Percentiles rank a stretch among this genome's conserved stretches.
Conservation (phyloP, 2,888 invertebrate genomes). For the Linhomoeus sp. region DNA sequence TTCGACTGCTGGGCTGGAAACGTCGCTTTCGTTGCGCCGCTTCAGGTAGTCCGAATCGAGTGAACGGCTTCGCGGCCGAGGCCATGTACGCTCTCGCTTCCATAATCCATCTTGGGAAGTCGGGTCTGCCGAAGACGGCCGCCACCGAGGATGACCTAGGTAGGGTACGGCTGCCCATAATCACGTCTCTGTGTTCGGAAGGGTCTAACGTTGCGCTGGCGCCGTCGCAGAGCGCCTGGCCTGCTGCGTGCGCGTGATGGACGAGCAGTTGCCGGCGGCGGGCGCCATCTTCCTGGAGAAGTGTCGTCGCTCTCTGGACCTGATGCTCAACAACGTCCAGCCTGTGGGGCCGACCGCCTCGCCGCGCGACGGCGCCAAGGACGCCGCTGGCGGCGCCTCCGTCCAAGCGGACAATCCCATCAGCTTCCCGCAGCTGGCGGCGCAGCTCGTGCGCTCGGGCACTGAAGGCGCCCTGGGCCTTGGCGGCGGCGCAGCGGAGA, state of each 20-base stretch:
- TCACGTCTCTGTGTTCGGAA: too few relatives aligned
- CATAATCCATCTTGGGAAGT: constrained; percentile 64
- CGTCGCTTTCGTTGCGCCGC: too few relatives aligned
- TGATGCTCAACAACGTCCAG: constrained; percentile 44
- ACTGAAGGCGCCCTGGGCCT: constrained; percentile 35
- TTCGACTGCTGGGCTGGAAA: too few relatives aligned
- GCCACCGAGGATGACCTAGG: constrained; percentile 92
- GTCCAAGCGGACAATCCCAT: constrained; percentile 74
- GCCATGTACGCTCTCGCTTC: constrained; percentile 70
- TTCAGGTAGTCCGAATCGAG: neutral
- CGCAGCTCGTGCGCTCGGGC: constrained; percentile 16
- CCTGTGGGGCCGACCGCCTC: constrained; percentile 29
- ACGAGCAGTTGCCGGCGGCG: constrained; percentile 42
- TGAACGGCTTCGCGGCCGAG: constrained; percentile 40
- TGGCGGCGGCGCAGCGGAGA: constrained; percentile 42
- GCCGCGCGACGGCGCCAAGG: constrained; percentile 50
- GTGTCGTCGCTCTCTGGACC: constrained; percentile 55
- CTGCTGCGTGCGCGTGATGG: constrained; percentile 41
- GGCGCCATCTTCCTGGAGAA: constrained; percentile 49
- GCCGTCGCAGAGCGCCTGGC: constrained; percentile 25
- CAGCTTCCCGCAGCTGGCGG: constrained; percentile 51
- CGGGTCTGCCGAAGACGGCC: constrained; percentile 26
- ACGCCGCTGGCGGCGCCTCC: too few relatives aligned
- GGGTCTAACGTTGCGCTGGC: neutral
- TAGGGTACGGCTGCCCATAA: constrained; percentile 50